Evolutionary conservation across 2,797 vertebrate species (phyloP), one percentile per base, ranked within the genome.

Genomic region (Enteromius radiatus): DNA sequence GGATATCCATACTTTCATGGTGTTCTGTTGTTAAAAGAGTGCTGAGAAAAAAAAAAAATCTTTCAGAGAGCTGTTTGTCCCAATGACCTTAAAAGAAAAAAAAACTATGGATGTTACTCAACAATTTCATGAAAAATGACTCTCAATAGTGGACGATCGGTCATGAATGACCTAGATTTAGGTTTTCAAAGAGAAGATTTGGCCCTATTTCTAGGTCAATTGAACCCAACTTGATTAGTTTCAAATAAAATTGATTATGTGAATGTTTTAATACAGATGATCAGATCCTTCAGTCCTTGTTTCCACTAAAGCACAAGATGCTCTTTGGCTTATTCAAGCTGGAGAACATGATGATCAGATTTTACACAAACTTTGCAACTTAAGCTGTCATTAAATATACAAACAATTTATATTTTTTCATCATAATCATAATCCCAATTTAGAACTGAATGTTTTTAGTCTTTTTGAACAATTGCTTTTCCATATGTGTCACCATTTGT

Each of bases 381-480:
- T 61, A 41, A 23, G 26, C 5, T 28, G 59, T 61, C 59, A 15
- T 61, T 61, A 61, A 28, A 28, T 15, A 6, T 28, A 28, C 59
- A 61, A 28, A 15, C 23, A 26, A 28, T 14, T 61, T 5, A 11
- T 11, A 14, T 59, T 63, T 28, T 64, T 43, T 64, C 17, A n/a
- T n/a, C n/a, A n/a, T n/a, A 43, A 45, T 69, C 23, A 5, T 2
- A 70, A 47, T 28, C 6, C 38, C 31, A 61, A 77, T 14, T 61
- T 64, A 9, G 43, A 54, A 26, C 45, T 54, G 14, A 38, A 56
- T 76, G 5, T 61, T 76, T 76, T 76, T 61, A 36, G 36, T 59
- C 52, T 43, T 43, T 76, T 26, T 61, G 54, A 76, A 76, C 38
- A 93, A 94, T 93, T 89, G 87, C 86, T 93, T 95, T 94, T 91